Percentiles rank a stretch among this genome's conserved stretches.
These are phyloP conservation scores for Poecilus cupreus DNA, from an alignment of 2,888 invertebrate species.

Conservation along the genomic window DNA sequence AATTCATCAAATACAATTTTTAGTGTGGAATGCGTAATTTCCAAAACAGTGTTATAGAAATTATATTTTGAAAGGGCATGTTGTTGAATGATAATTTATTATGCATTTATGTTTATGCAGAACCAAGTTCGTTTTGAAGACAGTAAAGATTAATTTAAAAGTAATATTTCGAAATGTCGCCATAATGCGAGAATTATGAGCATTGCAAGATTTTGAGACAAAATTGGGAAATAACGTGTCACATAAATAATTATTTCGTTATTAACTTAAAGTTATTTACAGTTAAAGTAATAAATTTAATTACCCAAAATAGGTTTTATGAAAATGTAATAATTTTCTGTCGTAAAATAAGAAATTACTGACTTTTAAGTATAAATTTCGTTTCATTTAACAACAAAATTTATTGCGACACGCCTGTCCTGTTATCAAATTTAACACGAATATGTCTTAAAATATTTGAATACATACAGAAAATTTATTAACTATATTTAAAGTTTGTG, in stretches of 20 bases:
- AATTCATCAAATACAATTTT: too few relatives aligned
- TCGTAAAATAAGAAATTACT: background rate
- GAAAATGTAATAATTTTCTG: constrained; percentile 14
- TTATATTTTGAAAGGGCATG: too few relatives aligned
- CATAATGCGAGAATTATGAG: constrained; percentile 1
- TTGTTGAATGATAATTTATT: too few relatives aligned
- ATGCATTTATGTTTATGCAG: too few relatives aligned
- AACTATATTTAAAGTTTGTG: background rate
- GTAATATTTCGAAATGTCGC: constrained; percentile 1
- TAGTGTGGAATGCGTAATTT: too few relatives aligned
- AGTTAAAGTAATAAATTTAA: constrained; percentile 22
- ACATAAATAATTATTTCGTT: constrained; percentile 37
- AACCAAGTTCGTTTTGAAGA: too few relatives aligned
- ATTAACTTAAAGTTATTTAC: constrained; percentile 6
- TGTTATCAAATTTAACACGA: background rate
- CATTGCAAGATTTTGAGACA: constrained; percentile 17
- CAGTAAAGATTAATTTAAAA: background rate
- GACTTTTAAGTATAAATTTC: background rate
- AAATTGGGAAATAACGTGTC: constrained; percentile 38
- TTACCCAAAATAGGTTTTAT: constrained; percentile 11
- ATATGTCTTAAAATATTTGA: background rate
- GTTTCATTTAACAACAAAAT: background rate
- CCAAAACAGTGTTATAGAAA: too few relatives aligned
- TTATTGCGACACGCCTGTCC: background rate
- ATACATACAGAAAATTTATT: background rate